phyloP scores from a whole-genome alignment of 2,888 invertebrate genomes.

The Lasioglossum figueresi region DNA sequence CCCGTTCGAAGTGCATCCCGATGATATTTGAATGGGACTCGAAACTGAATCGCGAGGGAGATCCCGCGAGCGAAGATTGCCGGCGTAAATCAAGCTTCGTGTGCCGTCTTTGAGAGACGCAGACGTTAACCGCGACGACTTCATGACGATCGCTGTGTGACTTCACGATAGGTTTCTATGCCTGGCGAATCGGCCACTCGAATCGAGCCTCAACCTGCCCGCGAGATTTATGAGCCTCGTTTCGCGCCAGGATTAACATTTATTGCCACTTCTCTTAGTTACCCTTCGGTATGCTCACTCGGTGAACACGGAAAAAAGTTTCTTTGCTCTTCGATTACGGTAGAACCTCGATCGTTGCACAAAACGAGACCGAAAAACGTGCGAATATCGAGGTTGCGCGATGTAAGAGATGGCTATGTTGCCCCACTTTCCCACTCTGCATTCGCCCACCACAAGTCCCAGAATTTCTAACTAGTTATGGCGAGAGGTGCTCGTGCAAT shows the following conservation, averaged over 20 bases:
- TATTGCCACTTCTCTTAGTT: constrained; percentile 2
- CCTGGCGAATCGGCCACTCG: neutral
- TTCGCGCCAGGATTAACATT: neutral
- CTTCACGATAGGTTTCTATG: constrained; percentile 27
- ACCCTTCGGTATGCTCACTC: neutral
- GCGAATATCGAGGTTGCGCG: neutral
- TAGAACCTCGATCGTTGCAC: neutral
- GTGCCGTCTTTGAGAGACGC: constrained; percentile 11
- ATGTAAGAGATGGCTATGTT: no score
- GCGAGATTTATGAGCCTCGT: neutral
- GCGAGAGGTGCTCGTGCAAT: neutral
- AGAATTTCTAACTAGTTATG: neutral
- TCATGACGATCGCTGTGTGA: constrained; percentile 23
- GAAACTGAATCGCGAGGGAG: constrained; percentile 43
- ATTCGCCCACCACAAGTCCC: neutral
- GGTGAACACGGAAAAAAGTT: neutral
- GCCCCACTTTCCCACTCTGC: neutral
- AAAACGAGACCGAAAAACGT: neutral
- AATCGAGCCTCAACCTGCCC: neutral
- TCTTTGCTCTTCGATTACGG: neutral
- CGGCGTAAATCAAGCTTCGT: constrained; percentile 44
- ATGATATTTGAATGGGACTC: constrained; percentile 46
- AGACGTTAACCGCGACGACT: constrained; percentile 41
- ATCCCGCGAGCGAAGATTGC: constrained; percentile 14
- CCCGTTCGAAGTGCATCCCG: constrained; percentile 36